phyloP scores from a whole-genome alignment of 2,888 invertebrate genomes.

The Andrena marginata region DNA sequence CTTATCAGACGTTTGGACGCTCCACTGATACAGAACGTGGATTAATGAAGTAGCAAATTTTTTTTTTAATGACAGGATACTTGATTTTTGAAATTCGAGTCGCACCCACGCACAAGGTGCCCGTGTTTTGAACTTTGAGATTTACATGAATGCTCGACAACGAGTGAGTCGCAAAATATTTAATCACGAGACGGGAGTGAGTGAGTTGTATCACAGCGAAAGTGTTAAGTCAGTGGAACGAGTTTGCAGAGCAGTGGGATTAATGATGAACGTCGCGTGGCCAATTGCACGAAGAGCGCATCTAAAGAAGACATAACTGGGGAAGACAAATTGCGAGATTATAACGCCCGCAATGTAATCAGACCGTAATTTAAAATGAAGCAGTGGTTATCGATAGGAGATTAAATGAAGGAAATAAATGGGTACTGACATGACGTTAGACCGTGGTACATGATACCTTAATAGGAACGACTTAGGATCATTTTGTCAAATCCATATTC shows the following conservation, averaged over 20 bases:
- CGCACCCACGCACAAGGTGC: not conserved
- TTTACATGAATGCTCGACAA: not conserved
- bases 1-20: no score
- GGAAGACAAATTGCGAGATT: conserved; percentile 26
- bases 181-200: not conserved
- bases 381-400: not conserved
- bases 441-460: not conserved
- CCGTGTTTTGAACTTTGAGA: not conserved
- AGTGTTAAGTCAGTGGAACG: conserved; percentile 43
- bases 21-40: no score
- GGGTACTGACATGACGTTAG: not conserved
- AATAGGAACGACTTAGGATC: not conserved
- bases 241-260: conserved; percentile 38
- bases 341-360: not conserved
- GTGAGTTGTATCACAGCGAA: conserved; percentile 38
- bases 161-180: conserved; percentile 34
- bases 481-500: not conserved
- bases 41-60: no score
- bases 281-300: conserved; percentile 24
- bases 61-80: not conserved
- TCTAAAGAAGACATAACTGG: conserved; percentile 21
- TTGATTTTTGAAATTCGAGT: not conserved
- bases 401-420: not conserved
- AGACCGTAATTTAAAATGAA: not conserved
- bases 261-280: conserved; percentile 30